These are phyloP conservation scores for Pipistrellus pygmaeus DNA, from an alignment of 2,797 vertebrate species.

Conservation along the genomic window DNA sequence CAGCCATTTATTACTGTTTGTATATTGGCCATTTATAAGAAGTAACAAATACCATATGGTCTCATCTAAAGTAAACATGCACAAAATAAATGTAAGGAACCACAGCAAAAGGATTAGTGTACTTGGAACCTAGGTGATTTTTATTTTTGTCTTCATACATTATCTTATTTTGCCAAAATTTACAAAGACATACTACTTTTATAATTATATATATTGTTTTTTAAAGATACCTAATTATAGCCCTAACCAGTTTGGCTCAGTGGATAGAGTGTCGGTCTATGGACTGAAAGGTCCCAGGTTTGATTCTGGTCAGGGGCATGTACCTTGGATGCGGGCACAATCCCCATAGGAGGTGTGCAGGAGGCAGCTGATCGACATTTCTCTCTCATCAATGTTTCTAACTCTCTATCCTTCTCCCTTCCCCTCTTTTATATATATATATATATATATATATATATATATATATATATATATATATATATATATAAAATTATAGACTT, in stretches of 20 bases:
- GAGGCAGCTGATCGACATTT: too few relatives aligned
- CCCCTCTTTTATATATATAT: not conserved
- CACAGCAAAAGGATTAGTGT: not conserved
- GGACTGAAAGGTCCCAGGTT: too few relatives aligned
- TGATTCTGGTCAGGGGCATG: too few relatives aligned
- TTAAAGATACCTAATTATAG: not conserved
- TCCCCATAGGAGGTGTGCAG: too few relatives aligned
- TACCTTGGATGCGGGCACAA: too few relatives aligned
- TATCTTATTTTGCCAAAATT: constrained; percentile 21
- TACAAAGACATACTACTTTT: not conserved
- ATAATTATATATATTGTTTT: not conserved
- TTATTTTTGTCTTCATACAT: constrained; percentile 29
- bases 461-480: too few relatives aligned
- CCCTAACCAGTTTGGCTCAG: too few relatives aligned
- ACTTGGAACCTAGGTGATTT: not conserved
- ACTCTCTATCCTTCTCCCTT: too few relatives aligned
- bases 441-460: too few relatives aligned
- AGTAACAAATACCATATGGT: not conserved
- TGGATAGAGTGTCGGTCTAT: too few relatives aligned
- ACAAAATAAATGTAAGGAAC: not conserved
- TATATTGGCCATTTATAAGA: not conserved
- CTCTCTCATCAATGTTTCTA: too few relatives aligned
- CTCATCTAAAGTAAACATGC: not conserved
- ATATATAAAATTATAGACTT: not conserved
- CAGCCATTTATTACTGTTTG: not conserved